Evolutionary conservation across 2,888 invertebrate species (phyloP).

Genomic region (Magallana nippona): DNA sequence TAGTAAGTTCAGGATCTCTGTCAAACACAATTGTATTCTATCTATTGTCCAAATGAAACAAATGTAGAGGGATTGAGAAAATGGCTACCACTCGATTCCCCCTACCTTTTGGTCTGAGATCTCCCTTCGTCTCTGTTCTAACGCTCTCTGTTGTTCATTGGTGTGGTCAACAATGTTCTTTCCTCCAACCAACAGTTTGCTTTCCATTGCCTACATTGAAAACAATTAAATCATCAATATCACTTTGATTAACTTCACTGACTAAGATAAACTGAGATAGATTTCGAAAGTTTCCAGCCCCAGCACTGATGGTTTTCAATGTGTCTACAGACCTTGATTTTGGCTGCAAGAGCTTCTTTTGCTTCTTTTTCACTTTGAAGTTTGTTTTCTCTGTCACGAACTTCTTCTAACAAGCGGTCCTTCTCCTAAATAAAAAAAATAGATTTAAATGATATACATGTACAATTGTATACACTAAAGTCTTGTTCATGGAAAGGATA

Average conservation of each 20-base stretch:
- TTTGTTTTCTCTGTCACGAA: constrained; percentile 86
- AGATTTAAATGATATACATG: not conserved
- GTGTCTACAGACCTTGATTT: constrained; percentile 83
- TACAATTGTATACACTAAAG: not conserved
- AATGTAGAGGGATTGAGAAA: too few relatives aligned
- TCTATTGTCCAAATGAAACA: too few relatives aligned
- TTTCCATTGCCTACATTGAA: constrained; percentile 87
- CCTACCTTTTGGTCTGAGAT: constrained; percentile 91
- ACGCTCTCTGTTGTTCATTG: constrained; percentile 93
- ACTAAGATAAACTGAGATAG: too few relatives aligned
- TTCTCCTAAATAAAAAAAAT: constrained; percentile 80
- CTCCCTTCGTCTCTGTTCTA: constrained; percentile 91
- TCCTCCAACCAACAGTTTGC: constrained; percentile 95
- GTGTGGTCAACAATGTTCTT: constrained; percentile 97
- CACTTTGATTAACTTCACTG: too few relatives aligned
- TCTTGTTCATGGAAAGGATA: not conserved
- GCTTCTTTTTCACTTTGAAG: constrained; percentile 80
- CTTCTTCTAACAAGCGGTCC: constrained; percentile 82
- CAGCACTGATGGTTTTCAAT: not conserved
- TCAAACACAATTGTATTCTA: too few relatives aligned
- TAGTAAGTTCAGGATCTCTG: too few relatives aligned
- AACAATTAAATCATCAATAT: not conserved
- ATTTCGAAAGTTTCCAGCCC: not conserved
- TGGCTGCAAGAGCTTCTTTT: constrained; percentile 86
- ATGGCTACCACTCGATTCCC: too few relatives aligned